Evolutionary conservation across 2,888 invertebrate species (phyloP).

Genomic region (Drosophila limbata): DNA sequence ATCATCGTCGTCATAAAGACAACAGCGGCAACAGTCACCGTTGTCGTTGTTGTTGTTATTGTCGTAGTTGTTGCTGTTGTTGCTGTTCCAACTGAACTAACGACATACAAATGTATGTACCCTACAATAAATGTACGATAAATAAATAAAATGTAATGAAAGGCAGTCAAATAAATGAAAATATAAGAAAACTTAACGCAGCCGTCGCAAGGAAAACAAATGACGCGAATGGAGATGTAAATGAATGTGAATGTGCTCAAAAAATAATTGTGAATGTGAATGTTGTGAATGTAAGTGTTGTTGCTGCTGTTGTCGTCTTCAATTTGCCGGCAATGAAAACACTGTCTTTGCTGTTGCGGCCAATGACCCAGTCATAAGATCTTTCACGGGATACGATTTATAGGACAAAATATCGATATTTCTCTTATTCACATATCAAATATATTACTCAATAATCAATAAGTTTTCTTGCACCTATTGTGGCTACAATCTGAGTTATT

Average conservation of each 20-base stretch:
- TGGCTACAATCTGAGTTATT: constrained; percentile 1
- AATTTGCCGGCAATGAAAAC: constrained; percentile 57
- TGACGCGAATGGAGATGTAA: constrained; percentile 61
- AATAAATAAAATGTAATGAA: constrained; percentile 80
- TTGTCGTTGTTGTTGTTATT: constrained; percentile 20
- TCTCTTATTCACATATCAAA: not conserved
- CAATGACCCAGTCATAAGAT: constrained; percentile 53
- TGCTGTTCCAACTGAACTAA: constrained; percentile 72
- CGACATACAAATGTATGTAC: constrained; percentile 68
- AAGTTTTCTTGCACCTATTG: too few species aligned
- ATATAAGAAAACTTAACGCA: constrained; percentile 70
- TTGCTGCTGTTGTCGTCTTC: constrained; percentile 44
- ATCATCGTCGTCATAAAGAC: constrained; percentile 71
- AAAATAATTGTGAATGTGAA: constrained; percentile 30
- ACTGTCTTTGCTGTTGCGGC: constrained; percentile 34
- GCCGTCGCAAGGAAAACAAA: constrained; percentile 64
- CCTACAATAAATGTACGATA: constrained; percentile 77
- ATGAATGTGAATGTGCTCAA: constrained; percentile 41
- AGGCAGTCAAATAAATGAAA: constrained; percentile 78
- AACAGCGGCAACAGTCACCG: constrained; percentile 63
- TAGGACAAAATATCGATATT: constrained; percentile 2
- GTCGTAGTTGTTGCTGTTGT: constrained; percentile 21
- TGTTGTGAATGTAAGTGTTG: constrained; percentile 24
- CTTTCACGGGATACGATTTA: constrained; percentile 23
- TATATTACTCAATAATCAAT: not conserved